Percentiles rank a stretch among this genome's conserved stretches.
phyloP scores from a whole-genome alignment of 2,113 vertebrate species.

The Lutjanus erythropterus region DNA sequence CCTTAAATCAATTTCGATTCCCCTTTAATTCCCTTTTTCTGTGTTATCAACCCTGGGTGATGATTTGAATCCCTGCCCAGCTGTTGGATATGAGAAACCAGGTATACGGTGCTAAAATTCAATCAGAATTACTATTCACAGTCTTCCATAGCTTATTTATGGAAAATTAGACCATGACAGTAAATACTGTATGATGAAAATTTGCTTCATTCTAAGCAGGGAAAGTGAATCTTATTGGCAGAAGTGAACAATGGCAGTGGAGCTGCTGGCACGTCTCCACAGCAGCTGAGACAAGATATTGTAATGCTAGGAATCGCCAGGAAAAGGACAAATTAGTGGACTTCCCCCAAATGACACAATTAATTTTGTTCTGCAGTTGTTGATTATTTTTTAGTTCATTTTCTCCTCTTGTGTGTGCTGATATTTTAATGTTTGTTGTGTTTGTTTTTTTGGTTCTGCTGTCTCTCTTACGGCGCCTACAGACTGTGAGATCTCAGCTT shows the following conservation, averaged over 20 bases:
- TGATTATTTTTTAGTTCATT: no score
- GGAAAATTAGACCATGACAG: background rate
- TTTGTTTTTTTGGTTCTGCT: background rate
- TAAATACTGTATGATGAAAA: background rate
- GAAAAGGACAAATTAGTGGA: background rate
- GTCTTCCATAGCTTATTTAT: background rate
- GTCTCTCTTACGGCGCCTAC: no score
- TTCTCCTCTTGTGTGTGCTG: background rate
- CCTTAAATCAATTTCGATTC: background rate
- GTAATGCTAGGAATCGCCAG: background rate
- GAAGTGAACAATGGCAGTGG: background rate
- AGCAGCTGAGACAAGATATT: background rate
- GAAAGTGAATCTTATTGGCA: no score
- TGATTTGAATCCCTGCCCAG: background rate
- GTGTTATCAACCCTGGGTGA: no score
- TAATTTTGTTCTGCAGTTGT: background rate
- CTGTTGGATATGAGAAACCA: background rate
- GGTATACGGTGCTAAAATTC: background rate
- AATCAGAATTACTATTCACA: accelerated
- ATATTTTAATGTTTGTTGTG: background rate
- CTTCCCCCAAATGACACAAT: background rate
- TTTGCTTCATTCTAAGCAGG: background rate
- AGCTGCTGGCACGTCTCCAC: background rate
- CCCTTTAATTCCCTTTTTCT: background rate
- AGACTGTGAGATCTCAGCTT: no score